phyloP scores from a whole-genome alignment of 2,888 invertebrate genomes.

The Oscheius sp. region DNA sequence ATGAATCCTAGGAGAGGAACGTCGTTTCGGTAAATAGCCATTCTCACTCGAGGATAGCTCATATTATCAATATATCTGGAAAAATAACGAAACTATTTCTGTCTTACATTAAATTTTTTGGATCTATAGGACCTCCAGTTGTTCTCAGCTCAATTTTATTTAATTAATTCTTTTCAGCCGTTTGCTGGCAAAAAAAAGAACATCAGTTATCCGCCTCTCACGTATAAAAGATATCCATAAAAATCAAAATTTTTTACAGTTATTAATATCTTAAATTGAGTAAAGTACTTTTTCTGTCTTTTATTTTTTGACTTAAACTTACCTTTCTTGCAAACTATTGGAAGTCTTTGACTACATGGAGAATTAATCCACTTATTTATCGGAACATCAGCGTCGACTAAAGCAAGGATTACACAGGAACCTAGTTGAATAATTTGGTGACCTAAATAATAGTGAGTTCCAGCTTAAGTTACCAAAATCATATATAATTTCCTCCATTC shows the following conservation, averaged over 20 bases:
- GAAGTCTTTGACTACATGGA: constrained; percentile 33
- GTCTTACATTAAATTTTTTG: neutral
- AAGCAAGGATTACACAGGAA: too few species aligned
- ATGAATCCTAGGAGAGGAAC: neutral
- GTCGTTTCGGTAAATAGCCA: constrained; percentile 36
- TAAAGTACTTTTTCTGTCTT: constrained; percentile 30
- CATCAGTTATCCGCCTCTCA: neutral
- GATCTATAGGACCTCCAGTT: neutral
- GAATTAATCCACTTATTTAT: too few species aligned
- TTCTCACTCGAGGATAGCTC: constrained; percentile 42
- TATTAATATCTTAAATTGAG: constrained; percentile 29
- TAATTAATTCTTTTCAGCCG: neutral
- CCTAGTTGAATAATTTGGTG: too few species aligned
- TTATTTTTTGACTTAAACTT: constrained; percentile 31
- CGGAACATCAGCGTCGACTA: too few species aligned
- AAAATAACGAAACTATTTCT: neutral
- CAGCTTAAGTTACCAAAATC: too few species aligned
- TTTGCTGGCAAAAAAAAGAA: neutral
- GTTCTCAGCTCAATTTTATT: neutral
- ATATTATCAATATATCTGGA: constrained; percentile 25
- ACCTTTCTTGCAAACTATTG: neutral
- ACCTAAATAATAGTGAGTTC: too few species aligned
- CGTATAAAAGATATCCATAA: too few species aligned
- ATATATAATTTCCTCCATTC: too few species aligned
- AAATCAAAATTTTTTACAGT: neutral